phyloP scores from a whole-genome alignment of 1,140 invertebrate species.

The Leptonema lineaticorne region DNA sequence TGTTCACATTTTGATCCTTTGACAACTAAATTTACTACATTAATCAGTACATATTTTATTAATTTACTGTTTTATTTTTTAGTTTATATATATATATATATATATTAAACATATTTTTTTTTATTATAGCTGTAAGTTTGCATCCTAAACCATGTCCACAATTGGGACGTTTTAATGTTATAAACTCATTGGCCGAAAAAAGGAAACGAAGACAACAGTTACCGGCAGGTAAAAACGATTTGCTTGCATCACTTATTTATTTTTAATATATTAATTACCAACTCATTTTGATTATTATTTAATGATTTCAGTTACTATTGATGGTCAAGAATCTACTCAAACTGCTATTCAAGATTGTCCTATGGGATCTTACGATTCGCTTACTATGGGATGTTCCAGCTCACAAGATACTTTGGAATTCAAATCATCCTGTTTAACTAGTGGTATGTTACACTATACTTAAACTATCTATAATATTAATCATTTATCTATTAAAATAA shows the following conservation, averaged over 20 bases:
- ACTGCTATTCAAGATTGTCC: constrained; percentile 47
- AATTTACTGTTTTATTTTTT: constrained; percentile 12
- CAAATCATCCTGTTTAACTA: constrained; percentile 64
- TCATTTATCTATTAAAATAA: neutral
- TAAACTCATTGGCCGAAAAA: constrained; percentile 56
- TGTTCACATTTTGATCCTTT: constrained; percentile 55
- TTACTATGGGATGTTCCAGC: constrained; percentile 67
- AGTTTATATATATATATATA: neutral
- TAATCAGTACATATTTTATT: constrained; percentile 68
- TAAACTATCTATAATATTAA: constrained; percentile 3
- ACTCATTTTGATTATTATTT: neutral
- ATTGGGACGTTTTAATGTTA: constrained; percentile 67
- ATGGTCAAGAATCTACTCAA: constrained; percentile 48
- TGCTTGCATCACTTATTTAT: neutral
- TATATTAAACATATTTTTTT: too few species aligned
- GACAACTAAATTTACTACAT: constrained; percentile 65
- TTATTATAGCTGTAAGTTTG: constrained; percentile 64
- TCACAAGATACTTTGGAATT: constrained; percentile 70
- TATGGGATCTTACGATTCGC: constrained; percentile 57
- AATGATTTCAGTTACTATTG: constrained; percentile 44
- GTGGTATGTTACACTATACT: constrained; percentile 44
- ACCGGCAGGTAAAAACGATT: constrained; percentile 44
- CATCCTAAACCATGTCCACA: constrained; percentile 67
- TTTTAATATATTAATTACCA: neutral
- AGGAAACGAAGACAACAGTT: constrained; percentile 49